Evolutionary conservation across 1,140 invertebrate genomes (phyloP).

Genomic region (Caenorhabditis latens): DNA sequence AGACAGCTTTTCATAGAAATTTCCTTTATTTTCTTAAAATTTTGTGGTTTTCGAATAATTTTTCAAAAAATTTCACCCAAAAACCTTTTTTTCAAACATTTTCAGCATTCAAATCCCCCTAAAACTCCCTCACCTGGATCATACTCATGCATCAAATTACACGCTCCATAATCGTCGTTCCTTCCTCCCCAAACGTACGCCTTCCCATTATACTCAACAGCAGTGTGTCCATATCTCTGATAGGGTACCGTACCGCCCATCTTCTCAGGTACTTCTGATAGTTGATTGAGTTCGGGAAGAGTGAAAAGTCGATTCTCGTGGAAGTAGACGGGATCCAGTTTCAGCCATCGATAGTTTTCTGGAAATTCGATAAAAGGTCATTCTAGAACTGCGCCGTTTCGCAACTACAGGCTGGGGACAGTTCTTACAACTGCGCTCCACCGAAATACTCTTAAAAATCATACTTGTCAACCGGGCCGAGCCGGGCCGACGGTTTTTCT

Average conservation of each 20-base stretch:
- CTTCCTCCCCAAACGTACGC: slow-evolving; percentile 91
- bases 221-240: slow-evolving; percentile 88
- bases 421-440: too few species aligned
- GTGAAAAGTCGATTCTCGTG: not conserved
- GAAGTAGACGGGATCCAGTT: slow-evolving; percentile 24
- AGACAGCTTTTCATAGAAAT: too few species aligned
- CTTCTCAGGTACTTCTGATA: not conserved
- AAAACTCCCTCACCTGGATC: slow-evolving; percentile 81
- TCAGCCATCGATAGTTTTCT: slow-evolving; percentile 62
- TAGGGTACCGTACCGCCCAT: slow-evolving; percentile 76
- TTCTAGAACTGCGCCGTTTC: too few species aligned
- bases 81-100: too few species aligned
- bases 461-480: too few species aligned
- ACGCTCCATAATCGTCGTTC: slow-evolving; percentile 85
- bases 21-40: too few species aligned
- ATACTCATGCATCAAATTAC: slow-evolving; percentile 86
- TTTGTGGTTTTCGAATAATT: too few species aligned
- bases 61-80: too few species aligned
- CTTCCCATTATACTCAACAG: slow-evolving; percentile 84
- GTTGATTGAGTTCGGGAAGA: not conserved
- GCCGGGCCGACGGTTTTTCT: too few species aligned
- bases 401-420: too few species aligned
- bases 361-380: not conserved
- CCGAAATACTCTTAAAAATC: too few species aligned
- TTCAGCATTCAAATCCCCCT: too few species aligned